Percentiles rank a stretch among this genome's conserved stretches.
phyloP scores from a whole-genome alignment of 2,797 vertebrate species.

The Eidolon dupreanum region DNA sequence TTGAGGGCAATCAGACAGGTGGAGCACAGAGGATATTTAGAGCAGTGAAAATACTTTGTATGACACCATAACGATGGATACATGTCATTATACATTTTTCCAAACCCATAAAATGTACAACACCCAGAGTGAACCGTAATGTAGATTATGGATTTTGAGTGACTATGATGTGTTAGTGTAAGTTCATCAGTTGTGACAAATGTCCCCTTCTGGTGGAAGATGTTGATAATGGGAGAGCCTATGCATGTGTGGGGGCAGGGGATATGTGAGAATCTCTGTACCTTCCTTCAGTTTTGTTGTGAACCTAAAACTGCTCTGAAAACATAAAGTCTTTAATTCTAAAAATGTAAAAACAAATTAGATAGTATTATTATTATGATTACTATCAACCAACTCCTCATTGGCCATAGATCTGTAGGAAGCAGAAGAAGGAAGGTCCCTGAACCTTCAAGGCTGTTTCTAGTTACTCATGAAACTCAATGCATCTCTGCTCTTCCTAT shows the following conservation, averaged over 20 bases:
- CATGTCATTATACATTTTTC: background rate
- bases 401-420: background rate
- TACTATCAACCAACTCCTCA: background rate
- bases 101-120: background rate
- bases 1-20: background rate
- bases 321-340: background rate
- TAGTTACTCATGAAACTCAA: background rate
- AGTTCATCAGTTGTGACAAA: background rate
- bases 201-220: background rate
- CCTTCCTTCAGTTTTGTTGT: background rate
- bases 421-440: background rate
- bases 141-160: background rate
- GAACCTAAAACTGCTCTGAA: background rate
- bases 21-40: background rate
- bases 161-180: background rate
- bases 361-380: background rate
- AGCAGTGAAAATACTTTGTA: background rate
- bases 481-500: background rate
- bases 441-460: background rate
- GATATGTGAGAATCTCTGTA: background rate
- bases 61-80: background rate
- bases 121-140: background rate
- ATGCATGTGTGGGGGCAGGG: background rate
- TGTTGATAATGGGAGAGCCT: background rate
- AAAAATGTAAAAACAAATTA: background rate